These are phyloP conservation scores for Malacoctenus gilli DNA, from an alignment of 2,797 vertebrate species.

Conservation along the genomic window DNA sequence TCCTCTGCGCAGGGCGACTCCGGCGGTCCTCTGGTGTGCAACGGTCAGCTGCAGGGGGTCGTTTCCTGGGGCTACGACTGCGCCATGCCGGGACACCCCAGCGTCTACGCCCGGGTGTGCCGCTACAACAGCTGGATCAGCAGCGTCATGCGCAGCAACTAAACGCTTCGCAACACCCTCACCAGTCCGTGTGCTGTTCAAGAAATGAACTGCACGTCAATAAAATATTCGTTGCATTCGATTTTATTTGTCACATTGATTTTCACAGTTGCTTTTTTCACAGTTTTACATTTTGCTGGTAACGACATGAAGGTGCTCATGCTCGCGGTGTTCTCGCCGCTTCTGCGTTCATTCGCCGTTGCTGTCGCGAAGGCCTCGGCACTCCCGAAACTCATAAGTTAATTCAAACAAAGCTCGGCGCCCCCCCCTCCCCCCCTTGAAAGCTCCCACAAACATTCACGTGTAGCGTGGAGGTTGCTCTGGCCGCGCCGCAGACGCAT, in stretches of 20 bases:
- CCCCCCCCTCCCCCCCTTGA: no score
- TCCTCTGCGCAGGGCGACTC: slow-evolving; percentile 77
- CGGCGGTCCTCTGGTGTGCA: slow-evolving; percentile 81
- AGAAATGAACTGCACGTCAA: slow-evolving; percentile 17
- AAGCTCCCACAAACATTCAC: slow-evolving; percentile 6
- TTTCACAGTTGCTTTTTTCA: slow-evolving; percentile 28
- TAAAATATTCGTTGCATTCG: slow-evolving; percentile 33
- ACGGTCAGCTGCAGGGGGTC: slow-evolving; percentile 77
- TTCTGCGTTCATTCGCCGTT: slow-evolving; percentile 10
- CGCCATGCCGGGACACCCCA: slow-evolving; percentile 69
- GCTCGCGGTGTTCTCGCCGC: slow-evolving; percentile 6
- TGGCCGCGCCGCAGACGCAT: slow-evolving; percentile 30
- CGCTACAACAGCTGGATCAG: slow-evolving; percentile 75
- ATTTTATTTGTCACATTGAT: slow-evolving; percentile 9
- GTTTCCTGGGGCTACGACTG: slow-evolving; percentile 76
- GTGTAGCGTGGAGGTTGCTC: slow-evolving; percentile 12
- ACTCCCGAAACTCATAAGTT: slow-evolving; percentile 6
- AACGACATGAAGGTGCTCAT: slow-evolving; percentile 32
- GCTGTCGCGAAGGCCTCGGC: slow-evolving; percentile 5
- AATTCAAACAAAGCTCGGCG: slow-evolving; percentile 9
- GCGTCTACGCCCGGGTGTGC: slow-evolving; percentile 72
- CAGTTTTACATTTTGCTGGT: slow-evolving; percentile 5
- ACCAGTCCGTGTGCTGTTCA: no score
- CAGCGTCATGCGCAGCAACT: slow-evolving; percentile 61
- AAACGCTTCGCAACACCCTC: no score